phyloP scores from a whole-genome alignment of 2,888 invertebrate species.

The Nemurella pictetii region DNA sequence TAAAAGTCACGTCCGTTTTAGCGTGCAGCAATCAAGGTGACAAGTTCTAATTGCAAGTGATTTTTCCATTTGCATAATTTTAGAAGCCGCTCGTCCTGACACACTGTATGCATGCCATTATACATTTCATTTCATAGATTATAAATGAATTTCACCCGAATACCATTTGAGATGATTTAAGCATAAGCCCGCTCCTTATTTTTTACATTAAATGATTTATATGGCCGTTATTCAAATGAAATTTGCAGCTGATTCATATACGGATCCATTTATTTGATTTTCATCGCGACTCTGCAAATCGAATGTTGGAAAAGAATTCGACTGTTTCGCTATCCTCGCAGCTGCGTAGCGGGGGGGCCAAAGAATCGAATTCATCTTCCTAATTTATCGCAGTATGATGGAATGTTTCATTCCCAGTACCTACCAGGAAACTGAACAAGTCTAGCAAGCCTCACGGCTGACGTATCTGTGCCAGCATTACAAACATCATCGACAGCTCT shows the following conservation, averaged over 20 bases:
- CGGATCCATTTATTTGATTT: not conserved
- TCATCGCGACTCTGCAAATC: not conserved
- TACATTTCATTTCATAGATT: not conserved
- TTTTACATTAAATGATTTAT: not conserved
- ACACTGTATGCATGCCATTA: not conserved
- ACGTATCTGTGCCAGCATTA: too few relatives aligned
- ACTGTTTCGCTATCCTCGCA: not conserved
- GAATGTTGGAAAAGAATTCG: not conserved
- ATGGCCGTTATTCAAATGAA: not conserved
- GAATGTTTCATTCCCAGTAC: too few relatives aligned
- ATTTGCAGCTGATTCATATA: not conserved
- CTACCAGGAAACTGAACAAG: too few relatives aligned
- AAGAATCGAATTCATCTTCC: too few relatives aligned
- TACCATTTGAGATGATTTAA: not conserved
- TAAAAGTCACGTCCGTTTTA: not conserved
- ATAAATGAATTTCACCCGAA: not conserved
- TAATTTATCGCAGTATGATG: too few relatives aligned
- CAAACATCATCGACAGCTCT: too few relatives aligned
- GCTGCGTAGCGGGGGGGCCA: too few relatives aligned
- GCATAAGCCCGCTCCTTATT: not conserved
- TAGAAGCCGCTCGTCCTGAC: not conserved
- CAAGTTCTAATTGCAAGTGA: not conserved
- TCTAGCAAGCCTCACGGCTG: too few relatives aligned
- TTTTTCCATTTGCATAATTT: not conserved
- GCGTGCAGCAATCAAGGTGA: not conserved